Base-by-base conservation (phyloP, 2,888 invertebrate species). In the Gortyna flavago region DNA sequence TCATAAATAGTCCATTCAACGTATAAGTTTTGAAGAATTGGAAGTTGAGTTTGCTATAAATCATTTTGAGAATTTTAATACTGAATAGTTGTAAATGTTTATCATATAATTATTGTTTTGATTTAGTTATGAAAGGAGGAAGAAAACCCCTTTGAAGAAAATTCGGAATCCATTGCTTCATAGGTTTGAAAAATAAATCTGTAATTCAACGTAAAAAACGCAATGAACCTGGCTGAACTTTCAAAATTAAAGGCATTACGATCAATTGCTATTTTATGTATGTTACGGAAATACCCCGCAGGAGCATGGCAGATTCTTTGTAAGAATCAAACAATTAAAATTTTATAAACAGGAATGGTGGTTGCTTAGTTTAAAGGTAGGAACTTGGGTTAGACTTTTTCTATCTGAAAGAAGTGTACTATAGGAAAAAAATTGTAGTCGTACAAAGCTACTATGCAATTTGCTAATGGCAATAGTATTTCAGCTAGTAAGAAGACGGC, bases 1-100 rank as follows among this genome's bases (percentile, higher is more conserved):
- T 77, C 85, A 85, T 91, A 89, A 90, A 90, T 87, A 86, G 87
- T 90, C 81, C 29, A 80, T 65, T 69, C 82, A 79, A 61, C 67
- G 71, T 80, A 80, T 75, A 87, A 88, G 77, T 87, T 85, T 16
- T 57, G 57, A 77, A 77, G 71, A 77, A 77, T 80, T 82, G 41
- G 66, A 69, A 38, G 16, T 41, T 59, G 25, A 66, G 44, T 74
- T 72, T 64, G 76, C 66, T 41, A 81, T 87, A 84, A 86, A 89
- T 88, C 81, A 79, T 67, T 76, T 81, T 41, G 32, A 13, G 57
- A 74, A 70, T 83, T 81, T 85, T 77, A 71, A 80, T 85, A 81
- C 82, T 75, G 72, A 69, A 54, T 25, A 11, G 4, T n/a, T 54
- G 54, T 4, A 25, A 25, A 25, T 54, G 4, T 4, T 25, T 54